Evolutionary conservation across 2,888 invertebrate species (phyloP).

Genomic region (Volucella zonaria): DNA sequence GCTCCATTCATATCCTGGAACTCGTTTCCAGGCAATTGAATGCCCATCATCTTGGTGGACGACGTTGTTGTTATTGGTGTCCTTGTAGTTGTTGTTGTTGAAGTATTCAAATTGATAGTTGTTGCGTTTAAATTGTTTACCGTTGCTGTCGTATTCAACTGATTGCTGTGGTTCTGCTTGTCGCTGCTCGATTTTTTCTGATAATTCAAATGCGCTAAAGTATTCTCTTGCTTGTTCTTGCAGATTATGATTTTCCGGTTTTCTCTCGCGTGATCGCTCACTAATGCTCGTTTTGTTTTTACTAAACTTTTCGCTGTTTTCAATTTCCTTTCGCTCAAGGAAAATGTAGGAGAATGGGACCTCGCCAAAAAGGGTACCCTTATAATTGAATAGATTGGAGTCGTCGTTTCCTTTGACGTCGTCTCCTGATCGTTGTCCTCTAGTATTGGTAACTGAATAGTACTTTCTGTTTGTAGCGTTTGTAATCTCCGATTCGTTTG

Average conservation of each 20-base stretch:
- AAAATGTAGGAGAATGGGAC: constrained; percentile 51
- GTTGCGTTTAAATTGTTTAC: constrained; percentile 41
- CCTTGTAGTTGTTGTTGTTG: constrained; percentile 53
- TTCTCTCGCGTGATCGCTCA: constrained; percentile 58
- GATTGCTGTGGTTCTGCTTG: constrained; percentile 40
- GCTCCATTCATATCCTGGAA: constrained; percentile 71
- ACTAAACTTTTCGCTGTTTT: constrained; percentile 50
- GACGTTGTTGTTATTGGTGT: constrained; percentile 56
- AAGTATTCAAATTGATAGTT: constrained; percentile 55
- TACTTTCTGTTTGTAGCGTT: constrained; percentile 36
- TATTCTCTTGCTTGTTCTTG: constrained; percentile 46
- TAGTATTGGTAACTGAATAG: constrained; percentile 41
- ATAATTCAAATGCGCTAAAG: constrained; percentile 59
- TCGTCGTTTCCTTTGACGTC: constrained; percentile 15
- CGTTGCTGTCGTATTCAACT: constrained; percentile 53
- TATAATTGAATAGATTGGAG: constrained; percentile 61
- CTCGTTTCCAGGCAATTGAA: constrained; percentile 66
- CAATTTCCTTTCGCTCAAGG: constrained; percentile 37
- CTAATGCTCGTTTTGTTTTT: constrained; percentile 51
- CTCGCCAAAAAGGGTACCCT: constrained; percentile 71
- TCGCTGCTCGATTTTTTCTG: constrained; percentile 23
- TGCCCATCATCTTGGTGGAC: constrained; percentile 57
- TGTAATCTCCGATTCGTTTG: constrained; percentile 23
- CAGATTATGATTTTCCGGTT: constrained; percentile 34
- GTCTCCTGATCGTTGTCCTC: constrained; percentile 49